Conservation (phyloP, 2,113 vertebrate species). For the Takifugu flavidus region DNA sequence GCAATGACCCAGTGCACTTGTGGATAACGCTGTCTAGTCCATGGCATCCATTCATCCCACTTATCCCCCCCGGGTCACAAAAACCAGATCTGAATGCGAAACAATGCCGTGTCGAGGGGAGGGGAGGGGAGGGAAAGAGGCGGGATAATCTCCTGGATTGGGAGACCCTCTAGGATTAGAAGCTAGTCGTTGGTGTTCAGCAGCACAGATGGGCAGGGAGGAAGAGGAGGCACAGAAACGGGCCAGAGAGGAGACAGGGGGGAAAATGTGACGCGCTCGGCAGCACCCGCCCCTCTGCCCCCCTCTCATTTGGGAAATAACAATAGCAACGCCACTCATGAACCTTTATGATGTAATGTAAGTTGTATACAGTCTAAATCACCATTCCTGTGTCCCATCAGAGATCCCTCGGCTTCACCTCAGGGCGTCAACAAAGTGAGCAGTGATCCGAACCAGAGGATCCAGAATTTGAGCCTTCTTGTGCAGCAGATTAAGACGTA, state of each 20-base stretch:
- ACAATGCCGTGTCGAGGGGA: conserved; percentile 33
- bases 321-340: neutral
- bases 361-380: too few relatives aligned
- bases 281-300: neutral
- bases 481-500: conserved; percentile 65
- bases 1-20: conserved; percentile 24
- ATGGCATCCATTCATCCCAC: conserved; percentile 34
- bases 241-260: conserved; percentile 13
- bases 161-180: conserved; percentile 69
- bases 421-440: conserved; percentile 46
- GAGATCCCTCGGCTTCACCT: conserved; percentile 54
- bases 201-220: conserved; percentile 52
- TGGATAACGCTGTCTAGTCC: conserved; percentile 41
- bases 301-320: neutral
- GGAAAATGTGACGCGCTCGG: neutral
- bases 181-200: conserved; percentile 51
- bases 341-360: too few relatives aligned
- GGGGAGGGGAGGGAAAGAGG: conserved; percentile 47
- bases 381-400: conserved; percentile 18
- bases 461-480: conserved; percentile 60
- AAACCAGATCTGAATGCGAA: conserved; percentile 44
- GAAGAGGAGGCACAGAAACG: conserved; percentile 20
- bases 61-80: conserved; percentile 35
- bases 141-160: conserved; percentile 72
- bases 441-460: conserved; percentile 55